These are phyloP conservation scores for Aeoliscus strigatus DNA, from an alignment of 2,797 vertebrate species.

Conservation along the genomic window DNA sequence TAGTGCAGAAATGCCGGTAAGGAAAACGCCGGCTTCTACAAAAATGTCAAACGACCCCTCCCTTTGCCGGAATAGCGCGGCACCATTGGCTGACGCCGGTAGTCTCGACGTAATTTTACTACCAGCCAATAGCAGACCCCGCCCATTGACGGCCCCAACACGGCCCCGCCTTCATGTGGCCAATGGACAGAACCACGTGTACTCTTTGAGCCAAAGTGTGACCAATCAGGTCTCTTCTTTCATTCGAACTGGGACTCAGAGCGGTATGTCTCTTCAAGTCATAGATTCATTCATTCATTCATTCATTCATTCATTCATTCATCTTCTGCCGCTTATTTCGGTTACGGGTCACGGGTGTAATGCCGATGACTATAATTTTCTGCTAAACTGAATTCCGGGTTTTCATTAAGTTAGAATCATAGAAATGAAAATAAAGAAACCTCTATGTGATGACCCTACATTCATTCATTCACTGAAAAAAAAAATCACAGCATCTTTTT, in stretches of 20 bases:
- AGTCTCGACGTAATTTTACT: slow-evolving; percentile 21
- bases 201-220: not conserved
- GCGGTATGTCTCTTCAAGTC: not conserved
- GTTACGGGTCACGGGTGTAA: too few relatives aligned
- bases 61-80: slow-evolving; percentile 9
- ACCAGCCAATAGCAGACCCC: slow-evolving; percentile 32
- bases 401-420: too few relatives aligned
- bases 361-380: too few relatives aligned
- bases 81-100: slow-evolving; percentile 31
- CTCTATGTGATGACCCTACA: too few relatives aligned
- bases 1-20: slow-evolving; percentile 53
- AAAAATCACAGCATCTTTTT: too few relatives aligned
- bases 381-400: too few relatives aligned
- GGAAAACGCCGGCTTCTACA: slow-evolving; percentile 29
- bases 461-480: too few relatives aligned
- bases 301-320: too few relatives aligned
- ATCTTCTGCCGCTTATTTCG: too few relatives aligned
- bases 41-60: slow-evolving; percentile 27
- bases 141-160: slow-evolving; percentile 32
- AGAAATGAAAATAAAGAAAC: too few relatives aligned
- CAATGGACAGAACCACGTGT: not conserved
- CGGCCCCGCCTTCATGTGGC: slow-evolving; percentile 1
- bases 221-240: slow-evolving; percentile 13
- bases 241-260: not conserved
- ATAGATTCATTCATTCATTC: too few relatives aligned